These are phyloP conservation scores for Leptopilina drosophilae DNA, from an alignment of 2,888 invertebrate genomes.

Conservation along the genomic window DNA sequence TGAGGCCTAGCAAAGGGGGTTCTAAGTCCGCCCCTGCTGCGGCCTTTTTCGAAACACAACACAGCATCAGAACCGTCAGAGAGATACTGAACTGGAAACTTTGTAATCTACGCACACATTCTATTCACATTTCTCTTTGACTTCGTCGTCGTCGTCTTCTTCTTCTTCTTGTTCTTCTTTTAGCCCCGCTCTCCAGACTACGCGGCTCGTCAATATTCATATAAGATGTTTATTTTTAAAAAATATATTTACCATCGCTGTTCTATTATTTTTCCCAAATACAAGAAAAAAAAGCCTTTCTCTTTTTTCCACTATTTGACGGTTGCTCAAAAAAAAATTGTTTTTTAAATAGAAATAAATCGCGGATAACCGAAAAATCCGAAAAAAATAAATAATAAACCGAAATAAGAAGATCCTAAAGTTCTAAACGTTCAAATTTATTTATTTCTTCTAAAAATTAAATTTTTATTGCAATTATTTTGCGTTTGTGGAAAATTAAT, in stretches of 20 bases:
- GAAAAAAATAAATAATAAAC: too few species aligned
- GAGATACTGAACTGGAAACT: slow-evolving; percentile 47
- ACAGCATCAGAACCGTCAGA: slow-evolving; percentile 66
- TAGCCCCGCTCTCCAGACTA: slow-evolving; percentile 21
- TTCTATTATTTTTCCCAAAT: background rate
- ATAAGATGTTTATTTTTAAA: slow-evolving; percentile 61
- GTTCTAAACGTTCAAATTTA: too few species aligned
- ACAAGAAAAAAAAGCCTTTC: background rate
- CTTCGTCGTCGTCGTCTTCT: slow-evolving; percentile 12
- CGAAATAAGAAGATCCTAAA: too few species aligned
- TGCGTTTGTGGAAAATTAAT: too few species aligned
- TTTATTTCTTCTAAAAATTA: too few species aligned
- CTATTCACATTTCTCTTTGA: slow-evolving; percentile 9
- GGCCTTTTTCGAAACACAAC: slow-evolving; percentile 70
- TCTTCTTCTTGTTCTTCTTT: slow-evolving; percentile 6
- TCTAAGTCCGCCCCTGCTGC: slow-evolving; percentile 56
- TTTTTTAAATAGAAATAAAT: too few species aligned
- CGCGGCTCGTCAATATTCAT: slow-evolving; percentile 48
- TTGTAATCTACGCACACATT: slow-evolving; percentile 22
- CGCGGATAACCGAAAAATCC: too few species aligned
- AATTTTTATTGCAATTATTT: too few species aligned
- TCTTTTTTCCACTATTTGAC: too few species aligned
- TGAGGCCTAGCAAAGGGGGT: slow-evolving; percentile 51
- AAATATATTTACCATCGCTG: slow-evolving; percentile 19
- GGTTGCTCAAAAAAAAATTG: too few species aligned